Evolutionary conservation across 2,888 invertebrate genomes (phyloP).

Genomic region (Epirrita christyi): DNA sequence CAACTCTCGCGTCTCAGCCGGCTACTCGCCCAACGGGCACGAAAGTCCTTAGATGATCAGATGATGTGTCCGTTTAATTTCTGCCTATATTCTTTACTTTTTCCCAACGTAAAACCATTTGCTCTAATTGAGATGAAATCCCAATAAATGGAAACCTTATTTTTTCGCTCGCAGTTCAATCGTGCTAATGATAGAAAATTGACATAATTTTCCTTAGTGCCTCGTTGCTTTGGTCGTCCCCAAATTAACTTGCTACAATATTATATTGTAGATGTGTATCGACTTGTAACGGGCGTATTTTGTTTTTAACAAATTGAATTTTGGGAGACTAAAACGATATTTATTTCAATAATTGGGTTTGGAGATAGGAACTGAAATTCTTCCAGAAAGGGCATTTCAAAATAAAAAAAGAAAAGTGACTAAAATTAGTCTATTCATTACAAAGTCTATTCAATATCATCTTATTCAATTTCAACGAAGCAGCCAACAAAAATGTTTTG

Average conservation of each 20-base stretch:
- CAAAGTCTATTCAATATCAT: constrained; percentile 17
- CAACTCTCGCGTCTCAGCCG: no score
- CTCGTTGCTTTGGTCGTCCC: constrained; percentile 29
- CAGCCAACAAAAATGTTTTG: constrained; percentile 24
- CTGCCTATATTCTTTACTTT: constrained; percentile 21
- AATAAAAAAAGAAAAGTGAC: neutral
- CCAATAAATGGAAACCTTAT: constrained; percentile 30
- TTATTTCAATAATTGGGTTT: no score
- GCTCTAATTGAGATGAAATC: constrained; percentile 33
- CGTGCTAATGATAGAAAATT: constrained; percentile 61
- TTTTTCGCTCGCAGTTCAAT: constrained; percentile 31
- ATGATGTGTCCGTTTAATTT: neutral
- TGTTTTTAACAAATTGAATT: no score
- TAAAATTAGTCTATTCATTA: constrained; percentile 10
- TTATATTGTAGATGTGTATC: no score
- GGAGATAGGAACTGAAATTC: no score
- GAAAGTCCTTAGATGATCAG: no score
- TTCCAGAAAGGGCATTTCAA: neutral
- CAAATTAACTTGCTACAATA: constrained; percentile 45
- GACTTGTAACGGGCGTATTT: neutral
- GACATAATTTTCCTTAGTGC: constrained; percentile 53
- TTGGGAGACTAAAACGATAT: no score
- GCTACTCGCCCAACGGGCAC: no score
- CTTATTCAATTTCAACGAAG: constrained; percentile 25
- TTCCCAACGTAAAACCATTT: constrained; percentile 12